These are phyloP conservation scores for Pangasius larnaudii DNA, from an alignment of 2,797 vertebrate species.

Conservation along the genomic window DNA sequence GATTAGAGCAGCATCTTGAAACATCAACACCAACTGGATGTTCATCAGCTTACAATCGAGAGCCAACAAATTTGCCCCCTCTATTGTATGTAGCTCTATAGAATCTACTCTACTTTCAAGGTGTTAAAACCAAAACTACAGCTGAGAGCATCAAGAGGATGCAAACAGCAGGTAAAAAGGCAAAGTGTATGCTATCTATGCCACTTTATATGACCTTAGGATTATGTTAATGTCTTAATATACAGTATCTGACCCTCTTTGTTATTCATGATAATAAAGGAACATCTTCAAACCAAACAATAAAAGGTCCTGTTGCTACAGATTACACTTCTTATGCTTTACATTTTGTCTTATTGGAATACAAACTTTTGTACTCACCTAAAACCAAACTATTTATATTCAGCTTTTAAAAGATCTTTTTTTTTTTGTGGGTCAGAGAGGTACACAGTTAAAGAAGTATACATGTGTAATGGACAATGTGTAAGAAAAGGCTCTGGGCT, in stretches of 20 bases:
- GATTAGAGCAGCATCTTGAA: background rate
- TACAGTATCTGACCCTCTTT: background rate
- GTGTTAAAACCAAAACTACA: background rate
- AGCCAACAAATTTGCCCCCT: background rate
- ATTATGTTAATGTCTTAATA: background rate
- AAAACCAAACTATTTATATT: background rate
- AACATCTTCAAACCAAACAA: background rate
- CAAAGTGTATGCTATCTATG: background rate
- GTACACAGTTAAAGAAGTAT: background rate
- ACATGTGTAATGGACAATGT: background rate
- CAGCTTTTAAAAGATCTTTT: too few relatives aligned
- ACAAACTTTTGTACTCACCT: background rate
- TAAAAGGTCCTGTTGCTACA: background rate
- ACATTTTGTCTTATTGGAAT: background rate
- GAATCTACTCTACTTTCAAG: background rate
- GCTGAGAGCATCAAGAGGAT: background rate
- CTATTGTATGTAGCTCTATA: background rate
- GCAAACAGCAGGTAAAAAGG: background rate
- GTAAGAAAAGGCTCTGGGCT: background rate
- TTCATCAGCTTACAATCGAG: background rate
- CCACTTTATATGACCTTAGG: background rate
- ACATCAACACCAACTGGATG: background rate
- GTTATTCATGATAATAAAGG: background rate
- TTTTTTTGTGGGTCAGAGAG: too few relatives aligned
- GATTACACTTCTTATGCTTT: background rate